A percentile compares a stretch with the other conserved stretches of the same genome.
Conservation (phyloP, 2,113 vertebrate genomes). For the Myiozetetes cayanensis region DNA sequence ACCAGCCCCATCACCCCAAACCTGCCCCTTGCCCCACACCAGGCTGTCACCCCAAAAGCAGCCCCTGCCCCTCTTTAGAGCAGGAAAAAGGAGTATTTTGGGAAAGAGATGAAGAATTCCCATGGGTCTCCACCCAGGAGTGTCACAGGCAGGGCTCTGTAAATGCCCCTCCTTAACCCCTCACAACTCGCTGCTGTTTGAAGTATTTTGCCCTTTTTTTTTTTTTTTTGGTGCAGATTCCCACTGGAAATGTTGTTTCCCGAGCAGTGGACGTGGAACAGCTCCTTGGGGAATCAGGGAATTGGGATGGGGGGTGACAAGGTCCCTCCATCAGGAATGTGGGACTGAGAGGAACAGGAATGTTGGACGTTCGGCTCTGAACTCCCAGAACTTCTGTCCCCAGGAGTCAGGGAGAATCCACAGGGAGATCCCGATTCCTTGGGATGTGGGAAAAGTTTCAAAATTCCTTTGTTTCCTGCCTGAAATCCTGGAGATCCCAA, state of each 20-base stretch:
- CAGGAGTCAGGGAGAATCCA: not conserved
- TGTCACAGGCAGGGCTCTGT: accelerated
- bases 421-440: accelerated
- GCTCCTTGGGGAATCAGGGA: accelerated
- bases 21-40: not conserved
- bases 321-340: accelerated
- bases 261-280: accelerated
- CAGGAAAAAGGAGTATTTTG: accelerated
- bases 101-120: no score
- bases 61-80: accelerated
- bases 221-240: not conserved
- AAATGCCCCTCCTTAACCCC: accelerated
- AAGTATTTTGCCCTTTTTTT: accelerated
- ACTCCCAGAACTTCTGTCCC: not conserved
- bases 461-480: not conserved
- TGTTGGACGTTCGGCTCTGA: accelerated
- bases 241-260: accelerated
- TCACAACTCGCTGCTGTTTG: accelerated
- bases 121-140: accelerated
- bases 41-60: no score
- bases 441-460: accelerated
- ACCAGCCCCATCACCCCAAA: no score
- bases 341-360: not conserved
- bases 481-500: not conserved
- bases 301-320: accelerated